These are phyloP conservation scores for Microctonus aethiopoides DNA, from an alignment of 2,888 invertebrate genomes.

Conservation along the genomic window DNA sequence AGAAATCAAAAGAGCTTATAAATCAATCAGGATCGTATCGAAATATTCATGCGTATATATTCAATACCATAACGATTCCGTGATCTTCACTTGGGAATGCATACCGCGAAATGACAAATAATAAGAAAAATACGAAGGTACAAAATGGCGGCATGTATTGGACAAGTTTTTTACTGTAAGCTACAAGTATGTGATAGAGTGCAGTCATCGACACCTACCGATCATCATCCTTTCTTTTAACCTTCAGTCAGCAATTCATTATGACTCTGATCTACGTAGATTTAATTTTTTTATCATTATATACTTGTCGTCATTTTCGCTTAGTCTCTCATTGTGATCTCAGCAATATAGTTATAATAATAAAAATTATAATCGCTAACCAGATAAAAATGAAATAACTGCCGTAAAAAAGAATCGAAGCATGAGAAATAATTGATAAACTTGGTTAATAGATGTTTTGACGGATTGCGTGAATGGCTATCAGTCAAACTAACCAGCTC, in stretches of 20 bases:
- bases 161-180: conserved; percentile 25
- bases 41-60: too few relatives aligned
- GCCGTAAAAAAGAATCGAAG: conserved; percentile 21
- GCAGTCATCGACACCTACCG: conserved; percentile 46
- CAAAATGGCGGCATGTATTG: conserved; percentile 21
- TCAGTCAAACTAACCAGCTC: conserved; percentile 14
- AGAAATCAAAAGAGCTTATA: conserved; percentile 14
- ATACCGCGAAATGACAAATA: conserved; percentile 29
- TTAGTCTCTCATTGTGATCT: background rate
- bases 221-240: conserved; percentile 33
- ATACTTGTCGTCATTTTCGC: too few relatives aligned
- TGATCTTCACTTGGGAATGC: conserved; percentile 7
- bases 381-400: background rate
- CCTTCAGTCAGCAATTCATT: too few relatives aligned
- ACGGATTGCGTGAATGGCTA: conserved; percentile 31
- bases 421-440: conserved; percentile 33
- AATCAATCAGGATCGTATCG: conserved; percentile 20
- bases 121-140: conserved; percentile 17
- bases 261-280: too few relatives aligned
- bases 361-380: background rate
- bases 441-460: conserved; percentile 32
- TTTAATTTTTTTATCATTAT: too few relatives aligned
- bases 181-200: conserved; percentile 34
- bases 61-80: too few relatives aligned
- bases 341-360: background rate